Percentiles rank a stretch among this genome's conserved stretches.
These are phyloP conservation scores for Drosophila setifemur DNA, from an alignment of 1,140 invertebrate species.

Conservation along the genomic window DNA sequence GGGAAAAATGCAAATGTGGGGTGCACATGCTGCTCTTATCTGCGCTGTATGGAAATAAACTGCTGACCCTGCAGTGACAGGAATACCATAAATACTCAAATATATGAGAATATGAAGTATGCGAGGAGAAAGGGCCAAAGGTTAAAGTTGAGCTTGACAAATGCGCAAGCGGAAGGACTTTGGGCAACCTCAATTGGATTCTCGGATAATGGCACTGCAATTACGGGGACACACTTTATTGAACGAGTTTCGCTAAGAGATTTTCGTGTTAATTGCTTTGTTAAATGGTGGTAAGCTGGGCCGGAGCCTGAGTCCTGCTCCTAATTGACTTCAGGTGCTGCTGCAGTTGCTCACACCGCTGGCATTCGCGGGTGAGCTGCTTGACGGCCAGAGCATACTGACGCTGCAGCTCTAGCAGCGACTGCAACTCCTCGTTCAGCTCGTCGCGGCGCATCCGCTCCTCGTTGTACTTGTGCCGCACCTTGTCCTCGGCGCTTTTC, in stretches of 20 bases:
- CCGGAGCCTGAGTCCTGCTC: slow-evolving; percentile 28
- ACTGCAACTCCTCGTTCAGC: slow-evolving; percentile 88
- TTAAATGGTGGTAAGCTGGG: slow-evolving; percentile 16
- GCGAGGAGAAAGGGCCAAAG: slow-evolving; percentile 33
- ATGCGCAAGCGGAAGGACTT: slow-evolving; percentile 36
- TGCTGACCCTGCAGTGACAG: slow-evolving; percentile 28
- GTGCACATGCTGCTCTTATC: slow-evolving; percentile 27
- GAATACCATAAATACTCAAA: slow-evolving; percentile 63
- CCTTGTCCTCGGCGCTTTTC: slow-evolving; percentile 91
- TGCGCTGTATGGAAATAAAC: slow-evolving; percentile 42
- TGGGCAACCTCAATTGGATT: slow-evolving; percentile 10
- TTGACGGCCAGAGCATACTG: slow-evolving; percentile 93
- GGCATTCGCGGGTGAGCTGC: slow-evolving; percentile 89
- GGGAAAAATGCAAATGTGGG: slow-evolving; percentile 64
- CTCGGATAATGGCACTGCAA: slow-evolving; percentile 5
- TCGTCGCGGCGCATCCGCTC: slow-evolving; percentile 89
- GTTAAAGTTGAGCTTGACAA: slow-evolving; percentile 74
- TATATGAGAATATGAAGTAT: slow-evolving; percentile 47
- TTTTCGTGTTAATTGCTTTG: slow-evolving; percentile 23
- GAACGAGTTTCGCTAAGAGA: slow-evolving; percentile 37
- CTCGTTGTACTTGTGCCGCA: slow-evolving; percentile 85
- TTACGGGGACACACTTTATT: slow-evolving; percentile 36
- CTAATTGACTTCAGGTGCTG: slow-evolving; percentile 79
- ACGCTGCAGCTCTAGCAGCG: slow-evolving; percentile 91
- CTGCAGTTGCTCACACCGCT: slow-evolving; percentile 86